These are phyloP conservation scores for Drosophila ohnishii DNA, from an alignment of 1,140 invertebrate genomes.

Conservation along the genomic window DNA sequence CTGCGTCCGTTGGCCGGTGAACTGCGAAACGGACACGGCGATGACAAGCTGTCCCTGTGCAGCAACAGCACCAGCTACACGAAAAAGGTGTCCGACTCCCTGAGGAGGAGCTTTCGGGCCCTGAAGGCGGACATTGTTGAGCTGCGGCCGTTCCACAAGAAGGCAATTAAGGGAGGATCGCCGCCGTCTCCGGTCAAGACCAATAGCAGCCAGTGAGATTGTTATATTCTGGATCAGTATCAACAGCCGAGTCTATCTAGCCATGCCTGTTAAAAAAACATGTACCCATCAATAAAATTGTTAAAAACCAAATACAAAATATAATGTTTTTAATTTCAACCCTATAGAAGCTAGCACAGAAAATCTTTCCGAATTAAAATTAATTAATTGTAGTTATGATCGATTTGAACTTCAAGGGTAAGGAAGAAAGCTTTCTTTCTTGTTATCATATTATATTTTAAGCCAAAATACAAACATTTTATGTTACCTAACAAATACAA, in stretches of 20 bases:
- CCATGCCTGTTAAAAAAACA: too few relatives aligned
- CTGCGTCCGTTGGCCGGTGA: slow-evolving; percentile 48
- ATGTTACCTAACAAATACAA: background rate
- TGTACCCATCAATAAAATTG: too few relatives aligned
- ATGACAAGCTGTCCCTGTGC: slow-evolving; percentile 73
- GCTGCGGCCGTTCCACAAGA: slow-evolving; percentile 66
- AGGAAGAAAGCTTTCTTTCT: too few relatives aligned
- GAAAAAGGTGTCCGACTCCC: slow-evolving; percentile 67
- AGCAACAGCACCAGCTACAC: slow-evolving; percentile 75
- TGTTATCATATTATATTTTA: too few relatives aligned
- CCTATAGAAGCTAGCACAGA: too few relatives aligned
- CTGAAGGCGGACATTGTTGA: slow-evolving; percentile 69
- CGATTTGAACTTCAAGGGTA: too few relatives aligned
- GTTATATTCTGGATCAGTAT: too few relatives aligned
- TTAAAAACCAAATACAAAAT: too few relatives aligned
- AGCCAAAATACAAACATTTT: background rate
- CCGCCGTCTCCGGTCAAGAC: slow-evolving; percentile 2
- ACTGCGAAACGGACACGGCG: slow-evolving; percentile 26
- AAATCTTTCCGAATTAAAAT: too few relatives aligned
- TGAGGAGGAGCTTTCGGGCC: slow-evolving; percentile 71
- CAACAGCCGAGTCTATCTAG: too few relatives aligned
- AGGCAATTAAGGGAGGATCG: slow-evolving; percentile 17
- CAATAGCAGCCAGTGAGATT: slow-evolving; percentile 14
- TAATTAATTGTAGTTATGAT: too few relatives aligned
- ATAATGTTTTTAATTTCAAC: too few relatives aligned